Evolutionary conservation across 2,888 invertebrate species (phyloP), one percentile per base, ranked within the genome.

Genomic region (Drosophila affinis): DNA sequence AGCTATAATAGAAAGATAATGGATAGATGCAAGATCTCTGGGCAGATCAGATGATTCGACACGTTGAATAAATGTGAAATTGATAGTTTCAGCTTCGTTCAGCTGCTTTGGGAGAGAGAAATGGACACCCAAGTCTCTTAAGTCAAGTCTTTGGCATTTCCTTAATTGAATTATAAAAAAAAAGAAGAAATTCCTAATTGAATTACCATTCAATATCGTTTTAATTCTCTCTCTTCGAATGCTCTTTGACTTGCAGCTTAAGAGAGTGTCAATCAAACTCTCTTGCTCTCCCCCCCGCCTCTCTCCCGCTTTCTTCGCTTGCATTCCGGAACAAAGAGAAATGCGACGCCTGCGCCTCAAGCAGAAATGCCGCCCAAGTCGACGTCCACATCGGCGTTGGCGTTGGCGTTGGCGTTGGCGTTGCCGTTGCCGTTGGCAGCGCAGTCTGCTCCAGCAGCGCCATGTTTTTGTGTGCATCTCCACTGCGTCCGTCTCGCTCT

Each of bases 121-220:
- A 39, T 14, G 12, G 34, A 34, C 1, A 18, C 18, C 1, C 18
- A 1, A 18, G 18, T 18, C 18, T 18, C 18, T 18, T 18, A 1
- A 18, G 18, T 18, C 5, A 2, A 34, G 32, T 32, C 3, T 32
- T 53, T 39, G 9, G 14, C 2, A 39, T 39, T 14, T 39, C 39
- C n/a, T 67, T 79, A 79, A 81, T 81, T 77, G 21, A 72, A 81
- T 81, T 74, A 79, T 44, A 55, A 60, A 70, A 68, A 74, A 67
- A 62, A 55, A 60, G 65, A 68, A 74, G 69, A 62, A 75, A 72
- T 60, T 63, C 46, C 73, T 78, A 78, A 79, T 81, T 78, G 60
- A 79, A 81, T 81, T 76, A 79, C 62, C 54, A 61, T 62, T 58
- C 57, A 65, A 70, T 76, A 79, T 67, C 52, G 65, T 58, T 77